Evolutionary conservation across 2,797 vertebrate species (phyloP), one percentile per base, ranked within the genome.

Genomic region (Protosalanx chinensis): DNA sequence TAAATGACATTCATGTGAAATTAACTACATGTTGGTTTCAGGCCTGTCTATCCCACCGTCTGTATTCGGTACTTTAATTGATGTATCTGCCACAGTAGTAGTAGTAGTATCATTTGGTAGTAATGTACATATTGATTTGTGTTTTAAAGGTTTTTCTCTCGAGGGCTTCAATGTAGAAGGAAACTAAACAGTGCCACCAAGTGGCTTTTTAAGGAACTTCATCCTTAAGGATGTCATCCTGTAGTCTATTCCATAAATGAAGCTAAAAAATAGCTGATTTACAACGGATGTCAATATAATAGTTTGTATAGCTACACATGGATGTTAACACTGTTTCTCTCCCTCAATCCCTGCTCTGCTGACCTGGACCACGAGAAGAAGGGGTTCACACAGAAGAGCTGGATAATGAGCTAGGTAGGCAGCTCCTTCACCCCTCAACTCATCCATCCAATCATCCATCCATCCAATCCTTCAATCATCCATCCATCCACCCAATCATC

Each of bases 351-450:
- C 35, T 41, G 86, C 89, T 88, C 88, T 87, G 87, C 82, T 87
- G 89, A 89, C 89, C 80, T 79, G 92, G 87, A 88, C 82, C 85
- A 93, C 88, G 94, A 96, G 95, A 91, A 99, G 97, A 99, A 96
- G 97, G 97, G 91, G 96, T 99, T 78, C 97, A 99, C 82, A 99
- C 97, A 86, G 97, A 99, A 89, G 97, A 99, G 91, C 94, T 96
- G 95, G 97, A 98, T 94, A 97, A 95, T 93, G 97, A 99, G 91
- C 90, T 97, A 91, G 97, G 97, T 99, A 96, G 81, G 92, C 84
- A 86, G 51, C 41, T 66, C n/a, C 8, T 41, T 49, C 5, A 20
- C 35, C 15, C 18, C 8, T 15, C 20, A 18, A 29, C 64, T 53
- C 13, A 30, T 61, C 59, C 18, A 5, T 60, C 58, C 12, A 4